Conservation (phyloP, 2,113 vertebrate species). For the Phalacrocorax pelagicus region DNA sequence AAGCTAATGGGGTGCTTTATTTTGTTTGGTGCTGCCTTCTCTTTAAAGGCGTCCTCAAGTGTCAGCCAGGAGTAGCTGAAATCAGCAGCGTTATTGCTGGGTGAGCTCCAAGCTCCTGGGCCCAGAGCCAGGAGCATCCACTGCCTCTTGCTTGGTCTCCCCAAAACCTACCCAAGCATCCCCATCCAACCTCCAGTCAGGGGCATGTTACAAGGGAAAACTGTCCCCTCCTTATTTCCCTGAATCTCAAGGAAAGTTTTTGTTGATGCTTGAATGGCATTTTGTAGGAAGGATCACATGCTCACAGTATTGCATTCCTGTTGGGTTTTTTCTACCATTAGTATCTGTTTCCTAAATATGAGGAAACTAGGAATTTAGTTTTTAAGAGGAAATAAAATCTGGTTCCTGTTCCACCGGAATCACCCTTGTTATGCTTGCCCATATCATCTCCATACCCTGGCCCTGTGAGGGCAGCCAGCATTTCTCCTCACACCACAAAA, state of each 20-base stretch:
- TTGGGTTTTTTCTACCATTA: not conserved
- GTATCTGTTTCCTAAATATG: not conserved
- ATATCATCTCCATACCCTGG: not conserved
- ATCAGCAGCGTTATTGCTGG: constrained; percentile 10
- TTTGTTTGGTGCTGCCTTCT: not conserved
- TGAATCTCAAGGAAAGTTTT: not conserved
- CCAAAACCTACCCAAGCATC: not conserved
- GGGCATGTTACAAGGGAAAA: too few species aligned
- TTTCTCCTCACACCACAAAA: not conserved
- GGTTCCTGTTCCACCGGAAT: accelerated
- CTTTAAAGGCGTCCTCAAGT: not conserved
- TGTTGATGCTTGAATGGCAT: not conserved
- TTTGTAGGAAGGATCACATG: not conserved
- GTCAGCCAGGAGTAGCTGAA: not conserved
- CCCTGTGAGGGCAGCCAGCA: not conserved
- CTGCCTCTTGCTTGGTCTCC: not conserved
- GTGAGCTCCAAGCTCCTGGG: not conserved
- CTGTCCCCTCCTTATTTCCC: not conserved
- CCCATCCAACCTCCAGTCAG: not conserved
- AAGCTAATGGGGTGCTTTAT: not conserved
- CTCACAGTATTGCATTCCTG: not conserved
- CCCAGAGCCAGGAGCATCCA: not conserved
- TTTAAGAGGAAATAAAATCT: not conserved
- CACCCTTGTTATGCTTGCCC: not conserved
- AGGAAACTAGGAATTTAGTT: not conserved